Conservation (phyloP, 2,888 invertebrate genomes). For the Hyposoter dolosus region DNA sequence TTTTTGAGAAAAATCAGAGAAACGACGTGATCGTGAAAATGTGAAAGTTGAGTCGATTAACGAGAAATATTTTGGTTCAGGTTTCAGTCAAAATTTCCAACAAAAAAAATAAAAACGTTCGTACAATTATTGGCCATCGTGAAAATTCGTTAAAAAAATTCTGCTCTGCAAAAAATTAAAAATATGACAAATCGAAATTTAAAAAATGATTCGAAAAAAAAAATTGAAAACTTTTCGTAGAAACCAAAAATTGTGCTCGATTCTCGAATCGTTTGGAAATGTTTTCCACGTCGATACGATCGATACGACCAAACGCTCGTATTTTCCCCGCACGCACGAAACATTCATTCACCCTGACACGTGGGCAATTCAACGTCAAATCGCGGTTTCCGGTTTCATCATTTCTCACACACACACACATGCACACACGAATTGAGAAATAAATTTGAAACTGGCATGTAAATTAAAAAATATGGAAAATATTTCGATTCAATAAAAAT, state of each 20-base stretch:
- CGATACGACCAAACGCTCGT: constrained; percentile 42
- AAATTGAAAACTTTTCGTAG: constrained; percentile 24
- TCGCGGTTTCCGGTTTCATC: neutral
- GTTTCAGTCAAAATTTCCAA: neutral
- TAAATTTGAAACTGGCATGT: neutral
- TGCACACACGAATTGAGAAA: neutral
- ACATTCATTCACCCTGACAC: constrained; percentile 16
- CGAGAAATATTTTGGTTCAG: constrained; percentile 50
- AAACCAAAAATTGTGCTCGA: constrained; percentile 61
- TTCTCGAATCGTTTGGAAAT: constrained; percentile 67
- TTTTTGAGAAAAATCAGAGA: neutral
- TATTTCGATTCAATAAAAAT: neutral
- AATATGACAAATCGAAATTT: neutral
- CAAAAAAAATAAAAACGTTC: no score
- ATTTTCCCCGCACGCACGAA: constrained; percentile 1
- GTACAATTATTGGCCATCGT: neutral
- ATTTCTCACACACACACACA: neutral
- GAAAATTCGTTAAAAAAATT: neutral
- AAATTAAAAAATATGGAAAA: neutral
- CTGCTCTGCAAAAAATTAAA: neutral
- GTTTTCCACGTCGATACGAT: constrained; percentile 46
- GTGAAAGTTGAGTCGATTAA: constrained; percentile 27
- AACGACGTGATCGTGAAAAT: constrained; percentile 4
- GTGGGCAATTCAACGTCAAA: constrained; percentile 31
- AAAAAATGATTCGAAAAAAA: neutral